Percentiles rank a stretch among this genome's conserved stretches.
These are phyloP conservation scores for Bos indicus DNA, from an alignment of 2,113 vertebrate genomes.

Conservation along the genomic window DNA sequence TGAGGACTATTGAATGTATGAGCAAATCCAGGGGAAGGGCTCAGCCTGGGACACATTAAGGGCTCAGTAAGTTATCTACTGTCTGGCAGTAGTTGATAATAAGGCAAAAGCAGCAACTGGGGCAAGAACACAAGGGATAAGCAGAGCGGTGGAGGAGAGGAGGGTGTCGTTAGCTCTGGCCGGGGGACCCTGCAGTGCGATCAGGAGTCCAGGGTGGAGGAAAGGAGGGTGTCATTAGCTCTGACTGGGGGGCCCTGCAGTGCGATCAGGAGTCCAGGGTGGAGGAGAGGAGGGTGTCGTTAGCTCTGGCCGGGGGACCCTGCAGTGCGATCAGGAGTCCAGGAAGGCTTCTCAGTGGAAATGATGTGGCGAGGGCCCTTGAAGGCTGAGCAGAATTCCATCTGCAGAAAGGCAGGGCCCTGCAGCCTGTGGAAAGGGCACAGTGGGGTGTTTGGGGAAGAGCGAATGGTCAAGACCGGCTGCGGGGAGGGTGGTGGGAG, in stretches of 20 bases:
- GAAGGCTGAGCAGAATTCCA: not conserved
- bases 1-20: not conserved
- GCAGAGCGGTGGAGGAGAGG: not conserved
- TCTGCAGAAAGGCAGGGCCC: not conserved
- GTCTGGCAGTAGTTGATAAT: not conserved
- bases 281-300: not conserved
- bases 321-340: accelerated
- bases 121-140: not conserved
- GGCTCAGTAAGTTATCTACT: not conserved
- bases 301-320: too few relatives aligned
- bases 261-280: too few relatives aligned
- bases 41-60: not conserved
- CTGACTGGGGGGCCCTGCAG: not conserved
- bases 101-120: not conserved
- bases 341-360: not conserved
- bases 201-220: not conserved
- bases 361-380: not conserved
- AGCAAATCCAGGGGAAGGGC: not conserved
- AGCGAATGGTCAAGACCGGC: not conserved
- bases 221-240: too few relatives aligned
- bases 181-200: too few relatives aligned
- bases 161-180: too few relatives aligned
- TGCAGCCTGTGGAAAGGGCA: not conserved
- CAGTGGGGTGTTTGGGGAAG: not conserved
- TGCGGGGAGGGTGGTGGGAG: accelerated